Evolutionary conservation across 1,140 invertebrate species (phyloP), one percentile per base, ranked within the genome.

Genomic region (Cydia splendana): DNA sequence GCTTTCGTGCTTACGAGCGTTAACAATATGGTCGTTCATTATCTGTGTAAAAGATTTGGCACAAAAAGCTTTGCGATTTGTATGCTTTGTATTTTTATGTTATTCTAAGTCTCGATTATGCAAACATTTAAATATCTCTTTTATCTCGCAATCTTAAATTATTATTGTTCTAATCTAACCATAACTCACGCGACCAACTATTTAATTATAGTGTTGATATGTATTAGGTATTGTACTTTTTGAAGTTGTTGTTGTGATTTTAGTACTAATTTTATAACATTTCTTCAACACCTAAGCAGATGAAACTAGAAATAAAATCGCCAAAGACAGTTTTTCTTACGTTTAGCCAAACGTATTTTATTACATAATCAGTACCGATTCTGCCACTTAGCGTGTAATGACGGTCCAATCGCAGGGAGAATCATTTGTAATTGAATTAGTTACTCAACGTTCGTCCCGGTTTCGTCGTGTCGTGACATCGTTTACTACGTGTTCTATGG

Each of bases 351-450:
- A 65, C n/a, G 12, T 13, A 67, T 15, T 67, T 67, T 67, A 67
- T 34, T 67, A n/a, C 10, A 18, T 34, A 67, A 67, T 67, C 65
- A 67, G 65, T 67, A 24, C 20, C 13, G 65, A 67, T 67, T 34
- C 65, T 67, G 65, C 28, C 28, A 67, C 24, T 67, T 30, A 65
- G 9, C 30, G 24, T 20, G 65, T 28, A 67, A 67, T 67, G 65
- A 67, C 30, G 30, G 65, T 67, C 65, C 28, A 34, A 67, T 67
- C 13, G 24, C n/a, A 13, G 24, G 28, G 30, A 67, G 24, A 28
- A 2, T 34, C 65, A 34, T 1, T 30, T 34, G 24, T 34, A 67
- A 34, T 67, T 67, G 24, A 67, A 67, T 67, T 67, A 67, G 28
- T 67, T n/a, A 13, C 57, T 62, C 57, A 2, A 24, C 65, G 65